A percentile compares a stretch with the other conserved stretches of the same genome.
These are phyloP conservation scores for Lagocephalus sceleratus DNA, from an alignment of 2,797 vertebrate genomes.

Conservation along the genomic window DNA sequence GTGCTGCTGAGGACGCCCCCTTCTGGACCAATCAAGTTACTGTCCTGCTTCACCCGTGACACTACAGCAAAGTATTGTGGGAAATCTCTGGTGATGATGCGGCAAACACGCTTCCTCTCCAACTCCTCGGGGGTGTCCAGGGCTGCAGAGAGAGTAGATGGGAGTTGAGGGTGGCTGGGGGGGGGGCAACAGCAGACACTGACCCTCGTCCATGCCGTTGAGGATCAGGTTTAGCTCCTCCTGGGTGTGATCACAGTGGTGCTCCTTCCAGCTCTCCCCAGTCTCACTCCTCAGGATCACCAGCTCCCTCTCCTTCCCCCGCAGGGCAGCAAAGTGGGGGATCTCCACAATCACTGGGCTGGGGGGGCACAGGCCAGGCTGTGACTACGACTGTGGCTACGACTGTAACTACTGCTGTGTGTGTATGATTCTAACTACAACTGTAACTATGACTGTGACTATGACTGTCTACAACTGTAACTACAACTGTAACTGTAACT, in stretches of 20 bases:
- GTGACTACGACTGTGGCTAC: too few species aligned
- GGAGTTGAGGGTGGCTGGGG: not conserved
- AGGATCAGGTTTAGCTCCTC: conserved; percentile 96
- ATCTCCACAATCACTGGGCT: conserved; percentile 99
- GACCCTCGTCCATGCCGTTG: conserved; percentile 97
- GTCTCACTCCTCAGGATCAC: conserved; percentile 96
- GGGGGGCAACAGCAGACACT: conserved; percentile 19
- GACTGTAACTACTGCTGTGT: too few species aligned
- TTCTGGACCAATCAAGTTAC: conserved; percentile 93
- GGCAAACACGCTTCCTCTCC: conserved; percentile 93
- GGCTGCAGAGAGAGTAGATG: conserved; percentile 67
- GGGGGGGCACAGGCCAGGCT: conserved; percentile 19
- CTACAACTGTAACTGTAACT: too few species aligned
- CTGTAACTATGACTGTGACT: too few species aligned
- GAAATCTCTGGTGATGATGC: conserved; percentile 96
- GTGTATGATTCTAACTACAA: too few species aligned
- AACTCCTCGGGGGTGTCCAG: conserved; percentile 91
- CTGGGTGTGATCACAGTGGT: conserved; percentile 93
- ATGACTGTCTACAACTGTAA: too few species aligned
- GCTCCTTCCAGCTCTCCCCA: conserved; percentile 98
- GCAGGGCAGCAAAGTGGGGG: conserved; percentile 94
- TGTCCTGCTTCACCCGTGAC: conserved; percentile 95
- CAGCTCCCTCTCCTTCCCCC: conserved; percentile 92
- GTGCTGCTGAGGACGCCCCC: conserved; percentile 96
- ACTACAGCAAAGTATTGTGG: conserved; percentile 98